Evolutionary conservation across 1,140 invertebrate species (phyloP).

Genomic region (Drosophila ogumai): DNA sequence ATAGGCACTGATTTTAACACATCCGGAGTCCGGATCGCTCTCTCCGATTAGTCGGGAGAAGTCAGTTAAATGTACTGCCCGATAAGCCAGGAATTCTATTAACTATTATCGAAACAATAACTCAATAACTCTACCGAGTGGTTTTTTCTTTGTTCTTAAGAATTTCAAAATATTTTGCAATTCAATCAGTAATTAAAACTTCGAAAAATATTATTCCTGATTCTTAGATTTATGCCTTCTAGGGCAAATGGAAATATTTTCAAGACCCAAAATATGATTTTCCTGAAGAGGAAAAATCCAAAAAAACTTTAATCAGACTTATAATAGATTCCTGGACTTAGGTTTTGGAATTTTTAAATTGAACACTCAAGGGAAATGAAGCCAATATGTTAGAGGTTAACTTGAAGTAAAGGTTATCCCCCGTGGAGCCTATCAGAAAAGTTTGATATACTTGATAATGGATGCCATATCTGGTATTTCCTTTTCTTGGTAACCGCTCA

Average conservation of each 20-base stretch:
- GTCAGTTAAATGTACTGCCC: neutral
- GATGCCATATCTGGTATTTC: neutral
- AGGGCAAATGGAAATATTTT: neutral
- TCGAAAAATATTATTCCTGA: neutral
- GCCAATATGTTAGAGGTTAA: neutral
- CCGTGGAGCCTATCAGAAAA: too few species aligned
- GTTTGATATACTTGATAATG: neutral
- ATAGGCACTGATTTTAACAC: constrained; percentile 15
- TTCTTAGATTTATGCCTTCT: neutral
- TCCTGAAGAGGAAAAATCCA: neutral
- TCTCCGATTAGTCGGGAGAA: constrained; percentile 6
- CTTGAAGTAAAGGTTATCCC: neutral
- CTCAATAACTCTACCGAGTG: neutral
- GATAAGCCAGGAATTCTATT: neutral
- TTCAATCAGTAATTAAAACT: neutral
- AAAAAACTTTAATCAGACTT: neutral
- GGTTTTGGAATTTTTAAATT: too few species aligned
- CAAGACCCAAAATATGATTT: neutral
- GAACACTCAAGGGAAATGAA: neutral
- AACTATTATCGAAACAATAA: neutral
- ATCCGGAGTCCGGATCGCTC: constrained; percentile 18
- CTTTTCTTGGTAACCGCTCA: neutral
- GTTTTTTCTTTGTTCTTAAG: neutral
- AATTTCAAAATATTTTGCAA: constrained; percentile 57
- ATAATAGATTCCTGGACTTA: neutral